Base-by-base conservation (phyloP, 2,113 vertebrate genomes). In the Mustela lutreola region DNA sequence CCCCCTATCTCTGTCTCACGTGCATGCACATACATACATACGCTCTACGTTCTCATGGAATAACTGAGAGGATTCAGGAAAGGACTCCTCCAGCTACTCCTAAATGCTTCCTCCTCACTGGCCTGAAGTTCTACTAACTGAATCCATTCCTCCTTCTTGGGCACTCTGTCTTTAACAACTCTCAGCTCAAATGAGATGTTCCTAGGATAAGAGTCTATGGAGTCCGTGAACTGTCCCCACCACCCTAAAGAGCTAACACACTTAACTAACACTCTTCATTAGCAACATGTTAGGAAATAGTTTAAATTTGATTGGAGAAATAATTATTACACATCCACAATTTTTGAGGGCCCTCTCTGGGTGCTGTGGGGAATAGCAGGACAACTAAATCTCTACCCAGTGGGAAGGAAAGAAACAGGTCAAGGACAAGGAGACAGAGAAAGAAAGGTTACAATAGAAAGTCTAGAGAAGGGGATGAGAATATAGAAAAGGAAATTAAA, bases 141-240 rank as follows among this genome's bases (percentile, higher is more conserved):
- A 89, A 91, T 48, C 39, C 33, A 67, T 75, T 82, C 39, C 63
- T 79, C 58, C 33, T 93, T 71, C 15, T 33, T 73, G 42, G 48
- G 10, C 8, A 62, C 94, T 92, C 93, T 92, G 28, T 67, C 53
- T 97, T 80, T 73, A 79, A 42, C 62, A 91, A 60, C 48, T 96
- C 67, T 87, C 89, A 76, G 9, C 92, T 97, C 58, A 81, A 56
- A 96, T 36, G 75, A 90, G 94, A 42, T 71, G 78, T 48, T 63
- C 70, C 26, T 82, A 26, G 80, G n/a, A 9, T 70, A 71, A 63
- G 22, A 78, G 36, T 36, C 45, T 89, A 22, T 56, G 21, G 65
- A 71, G 42, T 48, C 62, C 8, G 18, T 42, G 67, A 85, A 65
- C 12, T 18, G 36, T 2, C 11, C 15, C 7, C 36, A 4, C 24